Base-by-base conservation (phyloP, 1,140 invertebrate genomes). In the Zaprionus taronus region DNA sequence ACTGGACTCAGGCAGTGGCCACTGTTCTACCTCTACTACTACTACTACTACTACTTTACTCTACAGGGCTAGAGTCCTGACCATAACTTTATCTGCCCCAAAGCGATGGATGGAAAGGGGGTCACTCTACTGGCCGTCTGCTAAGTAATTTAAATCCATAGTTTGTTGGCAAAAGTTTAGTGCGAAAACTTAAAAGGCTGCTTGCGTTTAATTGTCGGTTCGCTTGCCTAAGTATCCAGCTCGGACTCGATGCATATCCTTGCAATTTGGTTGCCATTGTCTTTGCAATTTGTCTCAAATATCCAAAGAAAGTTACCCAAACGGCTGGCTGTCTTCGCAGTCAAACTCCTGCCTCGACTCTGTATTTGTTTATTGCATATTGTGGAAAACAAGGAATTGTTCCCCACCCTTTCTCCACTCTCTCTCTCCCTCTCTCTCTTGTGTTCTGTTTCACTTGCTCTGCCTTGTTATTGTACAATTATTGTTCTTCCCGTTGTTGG, bases 201-300 rank as follows among this genome's bases (percentile, higher is more conserved):
- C 57, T 36, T 63, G 66, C 69, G 80, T 84, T 89, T 89, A 90
- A 89, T 90, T 89, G 81, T 81, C 72, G 81, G 63, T 66, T 81
- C 78, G 44, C 41, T 64, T 66, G 63, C 44, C 63, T 24, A 69
- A 61, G 26, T 38, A 62, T 69, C 58, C 58, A 47, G 68, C 20
- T 12, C 9, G 26, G 47, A 51, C 9, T 36, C 12, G 66, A 47
- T 47, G 61, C 58, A 70, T 56, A 66, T 49, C 65, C 76, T 58
- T 78, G 70, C 72, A 84, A 71, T 73, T 79, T 89, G 36, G 71
- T 22, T 56, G 60, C 55, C n/a, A 63, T 68, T 80, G 72, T 83
- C 68, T 77, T 80, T 71, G 84, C 73, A 89, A 89, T 84, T 89
- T 91, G 82, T 86, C 85, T 89, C 82, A 70, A 84, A 68, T 90